Evolutionary conservation across 2,113 vertebrate species (phyloP), one percentile per base, ranked within the genome.

Genomic region (Nanorana parkeri): DNA sequence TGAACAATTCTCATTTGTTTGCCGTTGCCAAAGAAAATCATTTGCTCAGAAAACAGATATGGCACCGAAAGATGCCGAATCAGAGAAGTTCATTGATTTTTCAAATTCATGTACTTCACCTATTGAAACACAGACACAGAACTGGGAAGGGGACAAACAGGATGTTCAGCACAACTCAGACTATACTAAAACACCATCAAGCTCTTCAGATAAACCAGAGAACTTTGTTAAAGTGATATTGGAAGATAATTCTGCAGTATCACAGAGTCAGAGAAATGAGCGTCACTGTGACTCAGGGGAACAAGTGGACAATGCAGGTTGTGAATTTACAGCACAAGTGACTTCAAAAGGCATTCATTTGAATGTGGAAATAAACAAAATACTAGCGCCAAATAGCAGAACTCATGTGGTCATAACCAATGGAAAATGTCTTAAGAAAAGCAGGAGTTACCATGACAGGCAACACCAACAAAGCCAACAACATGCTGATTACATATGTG

Each of bases 341-440:
- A 92, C 92, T 87, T 89, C 81, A 3, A 64, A 72, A 0, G 79
- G 80, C 32, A 90, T 93, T n/a, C 83, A 86, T 3, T 17, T 96
- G 3, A 93, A 92, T 77, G 73, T 95, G 36, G 92, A 96, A 88
- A 89, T 95, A 60, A 91, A 89, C 51, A 91, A 94, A 63, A 78
- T 58, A 61, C 61, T 77, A 83, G 83, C 84, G 11, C 84, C 83
- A 64, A 77, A 90, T 83, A 73, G 84, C 58, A 90, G 84, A 85
- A 88, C 82, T 52, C 87, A 88, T 0, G 63, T 87, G 77, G 71
- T 87, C 24, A 76, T 91, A 88, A 86, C 79, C 76, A 90, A 86
- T 87, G 86, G 4, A 56, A 82, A 54, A 82, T 84, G 41, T 67
- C 67, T 58, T 56, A 88, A 80, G 83, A 92, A 85, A 41, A 81